phyloP scores from a whole-genome alignment of 2,113 vertebrate genomes.

The Neomonachus schauinslandi region DNA sequence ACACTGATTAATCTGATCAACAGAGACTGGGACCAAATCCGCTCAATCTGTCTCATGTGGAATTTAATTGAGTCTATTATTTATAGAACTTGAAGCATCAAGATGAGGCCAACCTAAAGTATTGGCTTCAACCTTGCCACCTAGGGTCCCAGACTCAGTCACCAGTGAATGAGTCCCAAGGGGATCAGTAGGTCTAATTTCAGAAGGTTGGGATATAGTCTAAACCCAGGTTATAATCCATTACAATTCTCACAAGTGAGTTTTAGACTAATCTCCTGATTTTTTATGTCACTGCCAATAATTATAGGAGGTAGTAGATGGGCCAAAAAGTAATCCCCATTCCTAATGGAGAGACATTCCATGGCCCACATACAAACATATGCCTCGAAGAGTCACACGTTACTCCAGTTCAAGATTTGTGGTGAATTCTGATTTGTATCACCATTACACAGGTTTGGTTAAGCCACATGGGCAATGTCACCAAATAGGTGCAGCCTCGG shows the following conservation, averaged over 20 bases:
- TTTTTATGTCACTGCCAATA: neutral
- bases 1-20: slow-evolving; percentile 11
- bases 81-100: neutral
- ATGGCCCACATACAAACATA: neutral
- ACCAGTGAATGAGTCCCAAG: neutral
- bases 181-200: neutral
- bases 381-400: neutral
- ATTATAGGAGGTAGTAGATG: neutral
- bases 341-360: neutral
- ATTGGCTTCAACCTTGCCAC: neutral
- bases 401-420: neutral
- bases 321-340: neutral
- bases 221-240: neutral
- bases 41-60: neutral
- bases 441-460: neutral
- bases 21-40: neutral
- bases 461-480: neutral
- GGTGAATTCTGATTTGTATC: neutral
- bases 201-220: neutral
- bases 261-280: neutral
- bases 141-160: neutral
- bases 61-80: slow-evolving; percentile 26
- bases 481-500: neutral
- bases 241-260: neutral
- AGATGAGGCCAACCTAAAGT: neutral